phyloP scores from a whole-genome alignment of 1,140 invertebrate genomes.

The Dinothrombium tinctorium region DNA sequence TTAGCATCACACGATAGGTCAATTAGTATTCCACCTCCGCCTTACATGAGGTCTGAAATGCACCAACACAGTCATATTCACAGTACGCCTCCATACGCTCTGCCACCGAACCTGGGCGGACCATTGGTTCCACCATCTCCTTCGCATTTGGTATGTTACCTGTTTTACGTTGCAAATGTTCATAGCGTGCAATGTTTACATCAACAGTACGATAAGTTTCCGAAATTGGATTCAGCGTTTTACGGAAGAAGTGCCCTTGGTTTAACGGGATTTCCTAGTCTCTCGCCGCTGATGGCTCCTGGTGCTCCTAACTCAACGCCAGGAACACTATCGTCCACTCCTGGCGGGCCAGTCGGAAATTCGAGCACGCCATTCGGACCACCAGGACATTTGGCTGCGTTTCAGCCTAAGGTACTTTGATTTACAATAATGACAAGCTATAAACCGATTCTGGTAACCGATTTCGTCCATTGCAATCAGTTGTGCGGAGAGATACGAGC shows the following conservation, averaged over 20 bases:
- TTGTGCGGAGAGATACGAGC: too few relatives aligned
- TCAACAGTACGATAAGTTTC: conserved; percentile 23
- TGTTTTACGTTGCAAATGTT: too few relatives aligned
- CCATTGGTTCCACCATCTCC: conserved; percentile 18
- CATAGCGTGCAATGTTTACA: too few relatives aligned
- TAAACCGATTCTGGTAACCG: background rate
- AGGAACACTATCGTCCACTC: conserved; percentile 8
- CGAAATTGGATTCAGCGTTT: conserved; percentile 20
- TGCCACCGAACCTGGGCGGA: conserved; percentile 35
- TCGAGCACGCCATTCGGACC: conserved; percentile 47
- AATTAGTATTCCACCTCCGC: conserved; percentile 30
- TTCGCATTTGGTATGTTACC: too few relatives aligned
- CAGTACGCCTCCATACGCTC: conserved; percentile 23
- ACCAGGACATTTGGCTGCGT: conserved; percentile 47
- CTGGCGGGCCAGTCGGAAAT: conserved; percentile 30
- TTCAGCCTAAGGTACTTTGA: conserved; percentile 60
- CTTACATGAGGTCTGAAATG: conserved; percentile 49
- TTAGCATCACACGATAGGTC: conserved; percentile 44
- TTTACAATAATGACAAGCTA: conserved; percentile 1
- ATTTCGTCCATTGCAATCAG: background rate
- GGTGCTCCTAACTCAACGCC: conserved; percentile 10
- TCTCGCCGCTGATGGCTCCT: conserved; percentile 53
- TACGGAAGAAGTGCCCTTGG: conserved; percentile 19
- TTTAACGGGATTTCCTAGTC: conserved; percentile 31
- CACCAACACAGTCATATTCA: conserved; percentile 43